phyloP scores from a whole-genome alignment of 1,140 invertebrate species.

The Platorchestia sp. region DNA sequence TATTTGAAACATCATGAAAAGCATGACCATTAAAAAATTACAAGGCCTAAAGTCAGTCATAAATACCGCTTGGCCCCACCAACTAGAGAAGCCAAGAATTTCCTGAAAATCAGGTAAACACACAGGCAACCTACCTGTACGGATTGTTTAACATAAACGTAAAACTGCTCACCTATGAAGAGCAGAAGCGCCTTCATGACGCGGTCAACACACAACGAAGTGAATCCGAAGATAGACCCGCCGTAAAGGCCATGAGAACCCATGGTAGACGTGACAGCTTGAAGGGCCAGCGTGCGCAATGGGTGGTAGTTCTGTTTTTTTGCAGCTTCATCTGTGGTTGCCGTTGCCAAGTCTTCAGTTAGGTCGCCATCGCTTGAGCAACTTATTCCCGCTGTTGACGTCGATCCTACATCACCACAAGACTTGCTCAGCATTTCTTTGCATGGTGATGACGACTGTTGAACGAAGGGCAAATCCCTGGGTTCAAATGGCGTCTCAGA shows the following conservation, averaged over 20 bases:
- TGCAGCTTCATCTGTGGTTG: neutral
- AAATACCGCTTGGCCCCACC: no score
- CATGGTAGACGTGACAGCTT: neutral
- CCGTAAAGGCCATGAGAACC: neutral
- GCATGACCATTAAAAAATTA: no score
- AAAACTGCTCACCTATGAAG: constrained; percentile 7
- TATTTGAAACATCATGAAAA: no score
- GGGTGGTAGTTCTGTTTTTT: neutral
- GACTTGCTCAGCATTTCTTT: neutral
- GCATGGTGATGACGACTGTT: neutral
- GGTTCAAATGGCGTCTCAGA: neutral
- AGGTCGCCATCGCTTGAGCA: neutral
- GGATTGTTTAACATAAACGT: no score
- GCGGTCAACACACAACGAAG: neutral
- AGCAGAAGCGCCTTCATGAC: neutral
- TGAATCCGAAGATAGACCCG: constrained; percentile 11
- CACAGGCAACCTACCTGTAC: no score
- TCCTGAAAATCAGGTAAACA: no score
- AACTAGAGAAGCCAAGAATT: no score
- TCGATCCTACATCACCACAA: neutral
- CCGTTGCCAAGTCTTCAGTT: neutral
- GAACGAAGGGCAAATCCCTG: neutral
- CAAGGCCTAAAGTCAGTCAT: no score
- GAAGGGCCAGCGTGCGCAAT: neutral
- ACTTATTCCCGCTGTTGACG: neutral